Percentiles rank a stretch among this genome's conserved stretches.
Evolutionary conservation across 2,113 vertebrate genomes (phyloP).

Genomic region (Hyperoodon ampullatus): DNA sequence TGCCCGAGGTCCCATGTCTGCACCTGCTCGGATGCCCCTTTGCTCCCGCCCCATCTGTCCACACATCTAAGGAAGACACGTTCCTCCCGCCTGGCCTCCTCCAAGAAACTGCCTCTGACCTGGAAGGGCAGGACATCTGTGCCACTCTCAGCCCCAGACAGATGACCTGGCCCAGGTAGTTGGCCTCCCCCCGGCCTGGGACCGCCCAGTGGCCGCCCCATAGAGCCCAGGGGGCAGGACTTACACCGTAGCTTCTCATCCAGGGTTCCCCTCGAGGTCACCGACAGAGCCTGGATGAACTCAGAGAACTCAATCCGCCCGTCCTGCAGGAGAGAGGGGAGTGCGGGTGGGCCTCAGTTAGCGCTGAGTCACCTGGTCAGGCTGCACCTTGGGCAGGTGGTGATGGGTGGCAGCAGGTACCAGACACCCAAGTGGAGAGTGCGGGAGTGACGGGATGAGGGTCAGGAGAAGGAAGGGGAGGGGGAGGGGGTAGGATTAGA

Average conservation of each 20-base stretch:
- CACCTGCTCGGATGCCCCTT: neutral
- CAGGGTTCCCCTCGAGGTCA: conserved; percentile 97
- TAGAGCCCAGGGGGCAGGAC: conserved; percentile 26
- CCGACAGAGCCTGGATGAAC: conserved; percentile 98
- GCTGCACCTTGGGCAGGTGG: neutral
- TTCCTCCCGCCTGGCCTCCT: neutral
- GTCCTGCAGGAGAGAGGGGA: conserved; percentile 85
- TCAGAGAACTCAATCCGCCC: conserved; percentile 98
- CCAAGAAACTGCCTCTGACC: neutral
- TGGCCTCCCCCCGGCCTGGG: neutral
- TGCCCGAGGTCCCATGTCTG: rapidly evolving
- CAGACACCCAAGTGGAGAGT: neutral
- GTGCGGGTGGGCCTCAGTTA: neutral
- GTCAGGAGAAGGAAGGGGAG: rapidly evolving
- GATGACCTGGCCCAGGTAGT: neutral
- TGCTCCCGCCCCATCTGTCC: neutral
- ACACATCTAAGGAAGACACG: neutral
- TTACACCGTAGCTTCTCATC: conserved; percentile 99
- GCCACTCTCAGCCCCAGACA: neutral
- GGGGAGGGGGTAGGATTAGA: neutral
- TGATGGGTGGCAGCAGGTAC: rapidly evolving
- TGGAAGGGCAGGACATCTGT: neutral
- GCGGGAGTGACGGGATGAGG: rapidly evolving
- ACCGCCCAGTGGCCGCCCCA: neutral
- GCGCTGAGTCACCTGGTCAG: neutral